A percentile compares a stretch with the other conserved stretches of the same genome.
phyloP scores from a whole-genome alignment of 2,113 vertebrate species.

The Petroica traversi region DNA sequence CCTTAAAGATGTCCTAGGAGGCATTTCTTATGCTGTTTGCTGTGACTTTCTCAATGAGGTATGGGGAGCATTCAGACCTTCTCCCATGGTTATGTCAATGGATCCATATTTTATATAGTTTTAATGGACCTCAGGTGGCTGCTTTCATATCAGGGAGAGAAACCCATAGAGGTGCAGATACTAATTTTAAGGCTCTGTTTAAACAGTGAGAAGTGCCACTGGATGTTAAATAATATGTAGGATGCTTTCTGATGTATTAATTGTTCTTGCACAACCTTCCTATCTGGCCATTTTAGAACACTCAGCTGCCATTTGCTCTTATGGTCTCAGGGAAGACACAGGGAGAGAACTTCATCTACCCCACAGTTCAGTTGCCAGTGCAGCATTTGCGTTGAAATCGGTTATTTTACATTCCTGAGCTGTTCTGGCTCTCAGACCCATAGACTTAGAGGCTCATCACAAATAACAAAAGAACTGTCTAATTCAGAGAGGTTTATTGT shows the following conservation, averaged over 20 bases:
- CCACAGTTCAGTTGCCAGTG: background rate
- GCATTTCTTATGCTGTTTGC: background rate
- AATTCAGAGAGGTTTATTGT: background rate
- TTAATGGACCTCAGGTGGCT: background rate
- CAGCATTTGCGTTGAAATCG: background rate
- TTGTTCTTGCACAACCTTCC: background rate
- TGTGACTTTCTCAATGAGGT: background rate
- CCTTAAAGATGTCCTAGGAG: background rate
- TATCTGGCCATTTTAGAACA: background rate
- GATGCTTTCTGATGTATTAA: background rate
- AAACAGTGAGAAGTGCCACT: background rate
- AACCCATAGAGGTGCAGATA: background rate
- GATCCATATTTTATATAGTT: background rate
- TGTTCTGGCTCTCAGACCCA: background rate
- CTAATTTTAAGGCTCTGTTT: background rate
- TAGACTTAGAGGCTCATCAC: background rate
- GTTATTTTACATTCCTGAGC: background rate
- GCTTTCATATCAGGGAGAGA: background rate
- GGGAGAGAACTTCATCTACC: background rate
- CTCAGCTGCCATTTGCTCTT: background rate
- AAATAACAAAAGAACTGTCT: background rate
- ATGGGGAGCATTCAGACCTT: background rate
- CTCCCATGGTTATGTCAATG: background rate
- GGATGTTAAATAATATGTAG: background rate
- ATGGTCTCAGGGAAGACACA: background rate